Conservation (phyloP, 2,797 vertebrate species). For the Centropyge bicolor region DNA sequence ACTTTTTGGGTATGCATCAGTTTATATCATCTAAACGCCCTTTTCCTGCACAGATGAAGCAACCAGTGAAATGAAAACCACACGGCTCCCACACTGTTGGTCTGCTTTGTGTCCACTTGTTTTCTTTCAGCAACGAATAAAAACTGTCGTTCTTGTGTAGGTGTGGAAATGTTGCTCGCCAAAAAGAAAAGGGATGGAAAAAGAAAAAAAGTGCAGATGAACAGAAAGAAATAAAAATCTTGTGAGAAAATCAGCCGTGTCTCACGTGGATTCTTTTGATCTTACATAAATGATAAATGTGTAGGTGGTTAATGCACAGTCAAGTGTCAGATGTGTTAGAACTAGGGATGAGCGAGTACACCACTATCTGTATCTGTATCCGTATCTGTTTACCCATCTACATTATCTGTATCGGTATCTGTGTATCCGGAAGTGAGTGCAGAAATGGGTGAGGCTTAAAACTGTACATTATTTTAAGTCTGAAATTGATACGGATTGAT, state of each 20-base stretch:
- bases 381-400: too few species aligned
- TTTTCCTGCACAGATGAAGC: slow-evolving; percentile 18
- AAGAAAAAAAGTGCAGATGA: not conserved
- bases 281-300: not conserved
- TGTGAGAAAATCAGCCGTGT: not conserved
- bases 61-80: slow-evolving; percentile 18
- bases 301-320: not conserved
- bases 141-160: slow-evolving; percentile 43
- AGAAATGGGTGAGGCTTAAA: too few species aligned
- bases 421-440: too few species aligned
- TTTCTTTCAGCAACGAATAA: not conserved
- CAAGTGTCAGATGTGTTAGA: too few species aligned
- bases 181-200: slow-evolving; percentile 20
- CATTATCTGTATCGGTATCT: too few species aligned
- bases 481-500: too few species aligned
- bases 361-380: too few species aligned
- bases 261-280: not conserved
- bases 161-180: slow-evolving; percentile 68
- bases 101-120: slow-evolving; percentile 28
- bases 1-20: not conserved
- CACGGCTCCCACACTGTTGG: slow-evolving; percentile 6
- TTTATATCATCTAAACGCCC: not conserved
- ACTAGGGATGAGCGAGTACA: too few species aligned
- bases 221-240: slow-evolving; percentile 13
- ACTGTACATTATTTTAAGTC: too few species aligned